Conservation (phyloP, 2,888 invertebrate species). For the Hoplodrina blanda region DNA sequence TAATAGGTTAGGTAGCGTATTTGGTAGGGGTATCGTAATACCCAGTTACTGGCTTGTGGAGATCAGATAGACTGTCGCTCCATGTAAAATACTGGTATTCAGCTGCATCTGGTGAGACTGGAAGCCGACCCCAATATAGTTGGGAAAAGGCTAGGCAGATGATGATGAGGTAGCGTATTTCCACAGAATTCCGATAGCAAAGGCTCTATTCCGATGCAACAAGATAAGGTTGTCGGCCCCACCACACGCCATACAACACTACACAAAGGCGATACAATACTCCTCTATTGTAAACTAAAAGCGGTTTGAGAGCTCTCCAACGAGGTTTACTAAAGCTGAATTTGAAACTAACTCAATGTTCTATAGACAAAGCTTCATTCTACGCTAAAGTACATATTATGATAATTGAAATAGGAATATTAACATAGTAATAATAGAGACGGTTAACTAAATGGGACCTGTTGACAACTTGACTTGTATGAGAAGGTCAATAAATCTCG, state of each 20-base stretch:
- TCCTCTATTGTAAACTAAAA: constrained; percentile 19
- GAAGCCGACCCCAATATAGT: too few species aligned
- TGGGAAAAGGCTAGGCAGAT: too few species aligned
- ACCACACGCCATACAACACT: constrained; percentile 6
- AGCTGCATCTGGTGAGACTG: too few species aligned
- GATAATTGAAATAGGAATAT: constrained; percentile 3
- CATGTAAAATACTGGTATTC: too few species aligned
- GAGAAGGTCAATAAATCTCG: not conserved
- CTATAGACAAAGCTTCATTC: constrained; percentile 19
- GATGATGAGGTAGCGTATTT: not conserved
- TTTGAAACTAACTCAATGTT: constrained; percentile 23
- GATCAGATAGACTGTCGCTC: too few species aligned
- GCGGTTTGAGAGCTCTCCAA: constrained; percentile 17
- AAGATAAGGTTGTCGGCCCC: not conserved
- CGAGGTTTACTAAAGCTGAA: constrained; percentile 13
- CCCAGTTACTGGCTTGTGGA: too few species aligned
- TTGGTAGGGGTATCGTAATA: too few species aligned
- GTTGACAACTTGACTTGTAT: not conserved
- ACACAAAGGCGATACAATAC: constrained; percentile 30
- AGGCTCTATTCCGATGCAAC: not conserved
- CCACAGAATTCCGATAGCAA: not conserved
- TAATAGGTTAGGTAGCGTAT: too few species aligned
- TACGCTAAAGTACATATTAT: not conserved
- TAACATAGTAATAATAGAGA: not conserved
- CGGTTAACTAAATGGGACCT: too few species aligned